Percentiles rank a stretch among this genome's conserved stretches.
Evolutionary conservation across 2,888 invertebrate species (phyloP).

Genomic region (Watsonalla binaria): DNA sequence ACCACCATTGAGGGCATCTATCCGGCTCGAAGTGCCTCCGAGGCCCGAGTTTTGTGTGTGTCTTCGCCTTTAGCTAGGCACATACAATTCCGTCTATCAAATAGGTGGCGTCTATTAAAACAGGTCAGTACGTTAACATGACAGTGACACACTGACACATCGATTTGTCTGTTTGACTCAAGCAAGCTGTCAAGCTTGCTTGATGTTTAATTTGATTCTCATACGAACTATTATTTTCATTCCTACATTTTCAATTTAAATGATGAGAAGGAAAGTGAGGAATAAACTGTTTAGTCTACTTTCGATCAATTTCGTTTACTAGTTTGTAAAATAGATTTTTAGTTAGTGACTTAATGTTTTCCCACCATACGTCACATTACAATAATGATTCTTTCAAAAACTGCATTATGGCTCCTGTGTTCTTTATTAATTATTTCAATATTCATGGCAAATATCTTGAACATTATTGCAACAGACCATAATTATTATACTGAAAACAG

Average conservation of each 20-base stretch:
- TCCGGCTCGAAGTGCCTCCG: too few species aligned
- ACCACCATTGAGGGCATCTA: too few species aligned
- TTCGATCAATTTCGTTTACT: neutral
- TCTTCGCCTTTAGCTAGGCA: too few species aligned
- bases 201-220: too few species aligned
- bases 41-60: too few species aligned
- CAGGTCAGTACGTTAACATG: too few species aligned
- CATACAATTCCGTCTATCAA: too few species aligned
- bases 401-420: conserved; percentile 79
- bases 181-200: too few species aligned
- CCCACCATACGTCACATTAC: conserved; percentile 1
- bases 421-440: conserved; percentile 82
- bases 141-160: too few species aligned
- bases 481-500: conserved; percentile 56
- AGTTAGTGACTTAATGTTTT: neutral
- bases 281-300: neutral
- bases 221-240: too few species aligned
- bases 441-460: conserved; percentile 83
- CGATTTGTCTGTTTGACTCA: too few species aligned
- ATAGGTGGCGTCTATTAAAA: too few species aligned
- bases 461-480: conserved; percentile 81
- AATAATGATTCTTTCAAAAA: conserved; percentile 81
- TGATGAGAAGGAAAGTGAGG: neutral
- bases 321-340: neutral
- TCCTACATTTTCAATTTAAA: neutral